Base-by-base conservation (phyloP, 1,140 invertebrate species). In the Neotoxoptera formosana region DNA sequence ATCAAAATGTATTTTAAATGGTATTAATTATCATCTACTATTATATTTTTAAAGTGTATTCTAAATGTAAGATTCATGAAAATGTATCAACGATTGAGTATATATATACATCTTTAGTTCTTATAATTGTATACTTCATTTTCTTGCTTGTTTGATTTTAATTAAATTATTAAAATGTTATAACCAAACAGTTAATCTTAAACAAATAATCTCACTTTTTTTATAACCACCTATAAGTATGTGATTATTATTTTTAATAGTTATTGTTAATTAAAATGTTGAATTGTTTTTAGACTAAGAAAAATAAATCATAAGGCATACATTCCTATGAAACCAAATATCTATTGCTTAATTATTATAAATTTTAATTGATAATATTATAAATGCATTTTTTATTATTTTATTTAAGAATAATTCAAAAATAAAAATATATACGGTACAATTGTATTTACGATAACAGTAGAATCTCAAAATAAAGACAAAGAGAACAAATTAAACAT, bases 171-270 rank as follows among this genome's bases (percentile, higher is more conserved):
- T 90, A 41, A 56, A 45, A 25, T 60, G 11, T 17, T 9, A 17
- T 41, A 90, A 41, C 23, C 11, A 90, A 90, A 60, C 1, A 25
- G 7, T 89, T 90, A 30, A 90, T 36, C 23, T 7, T 41, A 30
- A 41, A 25, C 17, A 45, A 36, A 60, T 25, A 90, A 90, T 60
- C 21, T 76, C 60, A 76, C 30, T 11, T 67, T 56, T 25, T 56
- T 60, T 56, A n/a, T 90, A 30, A 90, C 87, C n/a, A 53, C 87
- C 48, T 88, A 53, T 48, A 2, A 21, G 2, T 48, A 53, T 89
- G 48, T 89, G 87, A 89, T 53, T 89, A 53, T 89, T 89, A 56
- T 6, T 56, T 56, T 89, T 56, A 36, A 56, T 56, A 36, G 34
- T 56, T 89, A 56, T 89, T 56, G 36, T 56, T 89, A 47, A 83